phyloP scores from a whole-genome alignment of 2,113 vertebrate species.

The Lates calcarifer region DNA sequence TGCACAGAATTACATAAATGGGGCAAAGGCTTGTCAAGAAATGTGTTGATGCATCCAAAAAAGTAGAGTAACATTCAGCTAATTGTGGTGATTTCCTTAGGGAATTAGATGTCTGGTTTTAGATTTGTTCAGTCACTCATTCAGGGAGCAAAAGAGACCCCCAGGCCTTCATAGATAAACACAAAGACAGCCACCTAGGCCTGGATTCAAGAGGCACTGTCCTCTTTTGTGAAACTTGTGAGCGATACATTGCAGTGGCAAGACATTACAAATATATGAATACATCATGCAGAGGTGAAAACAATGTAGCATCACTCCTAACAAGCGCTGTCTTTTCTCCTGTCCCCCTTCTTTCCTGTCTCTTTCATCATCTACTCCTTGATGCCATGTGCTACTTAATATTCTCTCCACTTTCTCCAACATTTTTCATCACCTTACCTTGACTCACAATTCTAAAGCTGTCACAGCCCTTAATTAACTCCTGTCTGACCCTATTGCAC shows the following conservation, averaged over 20 bases:
- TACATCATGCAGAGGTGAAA: constrained; percentile 74
- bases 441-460: constrained; percentile 50
- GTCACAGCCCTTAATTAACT: constrained; percentile 55
- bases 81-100: constrained; percentile 8
- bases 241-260: constrained; percentile 52
- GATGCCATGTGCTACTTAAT: constrained; percentile 50
- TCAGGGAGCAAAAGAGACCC: background rate
- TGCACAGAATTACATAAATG: constrained; percentile 17
- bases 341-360: constrained; percentile 23
- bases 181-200: constrained; percentile 22
- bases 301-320: constrained; percentile 38
- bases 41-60: background rate
- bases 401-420: constrained; percentile 45
- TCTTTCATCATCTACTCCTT: constrained; percentile 66
- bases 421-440: constrained; percentile 61
- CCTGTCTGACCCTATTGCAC: constrained; percentile 3
- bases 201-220: constrained; percentile 9
- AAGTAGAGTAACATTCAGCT: background rate
- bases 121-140: constrained; percentile 18
- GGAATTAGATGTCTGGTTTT: constrained; percentile 19
- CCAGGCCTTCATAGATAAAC: constrained; percentile 11
- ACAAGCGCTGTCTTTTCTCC: background rate
- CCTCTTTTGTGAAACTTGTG: constrained; percentile 42
- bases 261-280: constrained; percentile 61
- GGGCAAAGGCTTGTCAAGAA: constrained; percentile 16